These are phyloP conservation scores for Andrena camellia DNA, from an alignment of 2,888 invertebrate genomes.

Conservation along the genomic window DNA sequence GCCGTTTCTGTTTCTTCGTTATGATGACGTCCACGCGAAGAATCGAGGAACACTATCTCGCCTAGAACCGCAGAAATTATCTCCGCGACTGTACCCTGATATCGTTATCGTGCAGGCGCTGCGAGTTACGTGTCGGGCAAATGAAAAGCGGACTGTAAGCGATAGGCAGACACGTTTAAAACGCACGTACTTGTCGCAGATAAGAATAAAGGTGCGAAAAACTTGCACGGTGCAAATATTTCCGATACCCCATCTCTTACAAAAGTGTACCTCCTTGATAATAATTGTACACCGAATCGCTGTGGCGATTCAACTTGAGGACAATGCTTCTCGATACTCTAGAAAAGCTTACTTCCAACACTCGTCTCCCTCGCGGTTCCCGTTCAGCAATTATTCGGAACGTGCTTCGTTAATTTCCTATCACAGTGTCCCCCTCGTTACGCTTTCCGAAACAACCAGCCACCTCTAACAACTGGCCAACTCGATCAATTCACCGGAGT, in stretches of 20 bases:
- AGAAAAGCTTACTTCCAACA: not conserved
- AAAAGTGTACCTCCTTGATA: not conserved
- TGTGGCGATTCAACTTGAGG: not conserved
- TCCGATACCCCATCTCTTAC: not conserved
- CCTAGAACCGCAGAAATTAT: not conserved
- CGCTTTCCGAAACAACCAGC: constrained; percentile 16
- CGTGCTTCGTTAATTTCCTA: constrained; percentile 45
- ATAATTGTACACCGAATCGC: not conserved
- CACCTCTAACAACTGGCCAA: constrained; percentile 29
- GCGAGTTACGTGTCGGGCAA: not conserved
- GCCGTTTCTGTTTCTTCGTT: not conserved
- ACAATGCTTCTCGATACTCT: not conserved
- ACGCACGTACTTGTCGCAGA: not conserved
- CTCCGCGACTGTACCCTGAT: constrained; percentile 14
- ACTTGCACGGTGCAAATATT: not conserved
- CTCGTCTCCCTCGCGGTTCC: not conserved
- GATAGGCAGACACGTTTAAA: not conserved
- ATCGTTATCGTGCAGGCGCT: constrained; percentile 23
- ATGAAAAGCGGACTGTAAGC: not conserved
- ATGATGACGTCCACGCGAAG: not conserved
- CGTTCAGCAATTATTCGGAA: constrained; percentile 22
- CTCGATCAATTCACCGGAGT: constrained; percentile 20
- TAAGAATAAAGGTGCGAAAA: not conserved
- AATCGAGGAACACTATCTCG: not conserved
- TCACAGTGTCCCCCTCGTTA: constrained; percentile 14